Base-by-base conservation (phyloP, 2,888 invertebrate species). In the Aleiodes testaceus region DNA sequence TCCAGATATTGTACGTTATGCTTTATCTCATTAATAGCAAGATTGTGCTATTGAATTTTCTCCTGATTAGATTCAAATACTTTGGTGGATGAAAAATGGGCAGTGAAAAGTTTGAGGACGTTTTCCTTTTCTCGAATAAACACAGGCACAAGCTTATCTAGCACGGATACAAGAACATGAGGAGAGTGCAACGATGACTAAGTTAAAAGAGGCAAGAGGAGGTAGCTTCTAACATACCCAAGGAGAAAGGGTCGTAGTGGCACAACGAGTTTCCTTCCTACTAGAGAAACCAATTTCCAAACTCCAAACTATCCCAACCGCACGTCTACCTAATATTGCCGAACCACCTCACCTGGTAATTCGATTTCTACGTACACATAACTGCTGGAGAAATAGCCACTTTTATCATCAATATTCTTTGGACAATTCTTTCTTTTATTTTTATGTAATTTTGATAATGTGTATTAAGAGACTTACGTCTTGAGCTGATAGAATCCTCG, bases 401-500 rank as follows among this genome's bases (percentile, higher is more conserved):
- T 52, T 68, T 69, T 70, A 63, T 55, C 44, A 14, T 44, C 9
- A 53, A 65, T 69, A 44, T 53, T 14, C 44, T 14, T 12, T n/a
- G n/a, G 26, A 44, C 45, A 63, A 42, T 12, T 36, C 20, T 42
- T 11, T n/a, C n/a, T n/a, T 44, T 59, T 42, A 1, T 59, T 20
- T 20, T 11, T 7, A 45, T n/a, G 22, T 61, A 26, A 18, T 59
- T 59, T 59, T 26, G 7, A 45, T 3, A 18, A 47, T 45, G 18
- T 61, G 14, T 47, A 3, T n/a, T n/a, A 36, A 12, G 36, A 59
- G 18, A 84, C 87, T 87, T 77, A 87, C 87, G 77, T 87, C 85
- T 78, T 86, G 85, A 5, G 84, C 87, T 26, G 87, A 87, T 69
- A 85, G 81, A 53, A 85, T 82, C 74, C 82, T 81, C 73, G 86